Percentiles rank a stretch among this genome's conserved stretches.
These are phyloP conservation scores for Cherax quadricarinatus DNA, from an alignment of 1,140 invertebrate genomes.

Conservation along the genomic window DNA sequence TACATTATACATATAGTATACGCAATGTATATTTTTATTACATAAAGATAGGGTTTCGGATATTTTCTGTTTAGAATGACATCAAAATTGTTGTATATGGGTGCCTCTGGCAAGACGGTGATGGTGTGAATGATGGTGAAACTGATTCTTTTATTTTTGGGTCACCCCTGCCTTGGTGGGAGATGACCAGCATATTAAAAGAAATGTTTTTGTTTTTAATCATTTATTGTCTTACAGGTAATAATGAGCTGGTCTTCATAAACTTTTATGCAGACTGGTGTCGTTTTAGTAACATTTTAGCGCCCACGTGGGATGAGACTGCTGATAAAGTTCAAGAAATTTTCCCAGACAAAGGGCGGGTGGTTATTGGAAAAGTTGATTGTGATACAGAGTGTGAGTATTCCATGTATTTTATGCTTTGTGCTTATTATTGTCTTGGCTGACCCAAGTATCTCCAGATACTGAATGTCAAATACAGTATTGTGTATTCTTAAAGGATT, in stretches of 20 bases:
- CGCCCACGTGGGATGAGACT: constrained; percentile 97
- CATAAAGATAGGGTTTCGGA: too few species aligned
- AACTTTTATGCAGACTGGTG: constrained; percentile 99
- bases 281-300: constrained; percentile 93
- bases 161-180: too few species aligned
- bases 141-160: too few species aligned
- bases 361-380: constrained; percentile 97
- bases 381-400: constrained; percentile 92
- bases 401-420: not conserved
- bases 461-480: not conserved
- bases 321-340: constrained; percentile 89
- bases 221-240: constrained; percentile 82
- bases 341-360: constrained; percentile 88
- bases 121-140: too few species aligned
- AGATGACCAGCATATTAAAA: too few species aligned
- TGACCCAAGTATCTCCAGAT: not conserved
- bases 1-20: too few species aligned
- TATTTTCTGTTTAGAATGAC: too few species aligned
- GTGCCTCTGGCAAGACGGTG: too few species aligned
- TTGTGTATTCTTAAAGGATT: not conserved
- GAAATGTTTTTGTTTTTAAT: too few species aligned
- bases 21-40: too few species aligned
- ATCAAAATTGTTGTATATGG: too few species aligned
- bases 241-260: constrained; percentile 96
- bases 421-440: not conserved